Percentiles rank a stretch among this genome's conserved stretches.
Evolutionary conservation across 2,113 vertebrate genomes (phyloP).

Genomic region (Planiliza haematocheilus): DNA sequence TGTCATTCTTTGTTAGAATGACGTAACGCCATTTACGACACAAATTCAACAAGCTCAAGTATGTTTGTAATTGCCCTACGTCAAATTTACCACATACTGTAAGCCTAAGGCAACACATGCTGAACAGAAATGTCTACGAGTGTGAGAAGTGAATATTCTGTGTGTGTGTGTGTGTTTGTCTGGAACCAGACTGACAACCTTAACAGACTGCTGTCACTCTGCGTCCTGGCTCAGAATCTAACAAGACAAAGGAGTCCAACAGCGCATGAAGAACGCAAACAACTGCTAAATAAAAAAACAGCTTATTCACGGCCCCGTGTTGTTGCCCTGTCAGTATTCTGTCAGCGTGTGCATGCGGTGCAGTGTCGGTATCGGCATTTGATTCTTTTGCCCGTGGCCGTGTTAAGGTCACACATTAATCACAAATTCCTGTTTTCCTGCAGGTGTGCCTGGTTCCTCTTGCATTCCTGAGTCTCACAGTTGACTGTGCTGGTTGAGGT

Average conservation of each 20-base stretch:
- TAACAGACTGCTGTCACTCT: not conserved
- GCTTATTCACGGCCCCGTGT: not conserved
- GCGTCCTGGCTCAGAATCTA: constrained; percentile 18
- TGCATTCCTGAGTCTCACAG: constrained; percentile 7
- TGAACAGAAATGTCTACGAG: no score
- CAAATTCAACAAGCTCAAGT: no score
- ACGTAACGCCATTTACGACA: no score
- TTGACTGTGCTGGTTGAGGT: not conserved
- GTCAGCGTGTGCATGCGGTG: no score
- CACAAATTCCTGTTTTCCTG: no score
- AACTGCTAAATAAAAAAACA: not conserved
- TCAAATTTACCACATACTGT: no score
- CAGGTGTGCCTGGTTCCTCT: constrained; percentile 8
- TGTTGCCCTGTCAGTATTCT: not conserved
- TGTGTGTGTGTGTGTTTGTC: not conserved
- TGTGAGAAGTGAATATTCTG: not conserved
- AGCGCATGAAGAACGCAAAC: not conserved
- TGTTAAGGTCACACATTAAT: not conserved
- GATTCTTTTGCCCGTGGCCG: not conserved
- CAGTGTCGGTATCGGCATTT: not conserved
- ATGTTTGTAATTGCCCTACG: no score
- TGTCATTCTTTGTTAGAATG: no score
- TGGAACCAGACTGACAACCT: constrained; percentile 61
- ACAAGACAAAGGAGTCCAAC: constrained; percentile 34
- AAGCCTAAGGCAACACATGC: no score